Conservation (phyloP, 2,888 invertebrate species). For the Drosophila algonquin region DNA sequence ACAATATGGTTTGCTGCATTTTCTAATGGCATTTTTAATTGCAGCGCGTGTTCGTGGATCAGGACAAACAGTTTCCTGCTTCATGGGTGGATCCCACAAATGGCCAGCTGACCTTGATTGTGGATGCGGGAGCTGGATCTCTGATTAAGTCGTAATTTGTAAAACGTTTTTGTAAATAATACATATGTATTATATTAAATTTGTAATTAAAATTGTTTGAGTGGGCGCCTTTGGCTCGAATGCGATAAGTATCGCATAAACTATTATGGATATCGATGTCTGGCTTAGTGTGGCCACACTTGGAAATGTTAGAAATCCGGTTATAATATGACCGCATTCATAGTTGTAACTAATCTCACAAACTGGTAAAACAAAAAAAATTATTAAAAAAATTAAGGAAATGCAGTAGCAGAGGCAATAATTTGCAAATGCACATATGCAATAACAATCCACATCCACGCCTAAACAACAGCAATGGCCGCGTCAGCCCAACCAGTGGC, state of each 20-base stretch:
- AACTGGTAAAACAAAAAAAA: constrained; percentile 14
- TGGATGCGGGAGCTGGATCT: constrained; percentile 49
- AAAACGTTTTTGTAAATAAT: constrained; percentile 14
- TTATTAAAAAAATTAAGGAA: constrained; percentile 15
- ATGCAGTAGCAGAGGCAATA: constrained; percentile 15
- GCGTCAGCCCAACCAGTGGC: constrained; percentile 10
- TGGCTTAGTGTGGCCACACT: constrained; percentile 13
- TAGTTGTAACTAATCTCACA: constrained; percentile 17
- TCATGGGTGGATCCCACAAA: constrained; percentile 85
- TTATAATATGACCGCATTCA: constrained; percentile 17
- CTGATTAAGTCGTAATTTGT: constrained; percentile 10
- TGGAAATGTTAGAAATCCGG: constrained; percentile 2
- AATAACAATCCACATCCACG: not conserved
- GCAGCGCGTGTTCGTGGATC: constrained; percentile 91
- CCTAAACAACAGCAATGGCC: constrained; percentile 36
- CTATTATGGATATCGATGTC: constrained; percentile 9
- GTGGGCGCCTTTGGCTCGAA: not conserved
- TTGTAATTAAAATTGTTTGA: not conserved
- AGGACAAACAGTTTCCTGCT: constrained; percentile 90
- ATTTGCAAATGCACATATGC: constrained; percentile 29
- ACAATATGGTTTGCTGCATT: not conserved
- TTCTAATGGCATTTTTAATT: not conserved
- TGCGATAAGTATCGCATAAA: not conserved
- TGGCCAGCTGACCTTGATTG: constrained; percentile 53
- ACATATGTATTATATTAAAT: not conserved